Base-by-base conservation (phyloP, 2,113 vertebrate genomes). In the Bungarus multicinctus region DNA sequence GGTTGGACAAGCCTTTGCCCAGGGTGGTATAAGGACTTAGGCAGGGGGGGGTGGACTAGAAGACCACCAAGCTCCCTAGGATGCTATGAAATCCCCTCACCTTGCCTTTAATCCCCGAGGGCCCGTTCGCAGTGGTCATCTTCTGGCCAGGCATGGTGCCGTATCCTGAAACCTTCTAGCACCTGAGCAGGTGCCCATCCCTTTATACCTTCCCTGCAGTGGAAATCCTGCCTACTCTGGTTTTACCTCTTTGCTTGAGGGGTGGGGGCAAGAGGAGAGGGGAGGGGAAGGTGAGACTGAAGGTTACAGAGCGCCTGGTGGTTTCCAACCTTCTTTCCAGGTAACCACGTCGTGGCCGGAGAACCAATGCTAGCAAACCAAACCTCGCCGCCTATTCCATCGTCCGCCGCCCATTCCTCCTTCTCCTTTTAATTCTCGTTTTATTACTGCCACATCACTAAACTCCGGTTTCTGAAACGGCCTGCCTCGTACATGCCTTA, bases 81-180 rank as follows among this genome's bases (percentile, higher is more conserved):
- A 30, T 16, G 27, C 30, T n/a, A 16, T 69, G 2, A 1, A 0
- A 5, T 69, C 95, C 95, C 96, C 98, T 98, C 97, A 98, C 98
- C 98, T 98, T 97, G 96, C 96, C 95, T 95, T 96, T 98, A 45
- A 93, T 87, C 87, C 97, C 97, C 3, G 95, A 91, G 2, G 95
- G 97, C 3, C 97, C 96, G 74, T 93, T 98, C 89, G 98, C 93
- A 90, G 95, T 95, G 97, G 98, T 98, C n/a, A 98, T 98, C 97
- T 98, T 98, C 96, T 95, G 97, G 95, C 94, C 97, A 85, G 95
- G 97, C 98, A 98, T 98, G 89, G 86, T 2, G 85, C 89, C 91
- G 2, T 0, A 2, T 39, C 34, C n/a, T 22, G 74, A 22, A 39
- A 7, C 34, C 16, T 2, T 8, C 6, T 20, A 81, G 16, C 34